These are phyloP conservation scores for Eremobia ochroleuca DNA, from an alignment of 2,888 invertebrate species.

Conservation along the genomic window DNA sequence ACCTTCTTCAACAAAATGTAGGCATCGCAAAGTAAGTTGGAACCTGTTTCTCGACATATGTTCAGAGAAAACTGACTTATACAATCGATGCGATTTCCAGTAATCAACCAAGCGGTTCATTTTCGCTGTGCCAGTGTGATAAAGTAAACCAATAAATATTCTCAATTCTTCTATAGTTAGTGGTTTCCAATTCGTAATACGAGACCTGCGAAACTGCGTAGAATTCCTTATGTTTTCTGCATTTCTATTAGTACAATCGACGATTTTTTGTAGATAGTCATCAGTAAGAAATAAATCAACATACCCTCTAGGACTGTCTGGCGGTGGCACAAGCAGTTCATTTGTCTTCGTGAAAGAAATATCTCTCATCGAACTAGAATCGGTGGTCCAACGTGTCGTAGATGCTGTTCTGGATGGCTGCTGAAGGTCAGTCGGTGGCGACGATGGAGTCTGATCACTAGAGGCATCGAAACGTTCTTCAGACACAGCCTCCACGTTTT, in stretches of 20 bases:
- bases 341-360: background rate
- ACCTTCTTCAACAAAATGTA: constrained; percentile 47
- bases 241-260: constrained; percentile 42
- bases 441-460: constrained; percentile 24
- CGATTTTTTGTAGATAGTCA: constrained; percentile 38
- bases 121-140: constrained; percentile 52
- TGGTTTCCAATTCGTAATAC: constrained; percentile 43
- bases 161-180: constrained; percentile 46
- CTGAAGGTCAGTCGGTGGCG: constrained; percentile 27
- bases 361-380: too few relatives aligned
- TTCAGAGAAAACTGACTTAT: constrained; percentile 51
- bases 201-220: constrained; percentile 18
- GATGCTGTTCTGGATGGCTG: constrained; percentile 30
- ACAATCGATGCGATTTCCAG: constrained; percentile 58
- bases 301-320: constrained; percentile 26
- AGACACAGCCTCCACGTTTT: constrained; percentile 16
- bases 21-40: constrained; percentile 35
- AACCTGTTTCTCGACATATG: constrained; percentile 58
- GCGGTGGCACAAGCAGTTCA: constrained; percentile 36
- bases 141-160: constrained; percentile 51
- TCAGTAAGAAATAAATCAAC: constrained; percentile 42
- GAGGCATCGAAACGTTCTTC: constrained; percentile 24
- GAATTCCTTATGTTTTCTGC: constrained; percentile 35
- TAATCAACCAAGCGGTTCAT: constrained; percentile 53
- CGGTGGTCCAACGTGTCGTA: constrained; percentile 33